Conservation (phyloP, 2,113 vertebrate genomes). For the Mellivora capensis region DNA sequence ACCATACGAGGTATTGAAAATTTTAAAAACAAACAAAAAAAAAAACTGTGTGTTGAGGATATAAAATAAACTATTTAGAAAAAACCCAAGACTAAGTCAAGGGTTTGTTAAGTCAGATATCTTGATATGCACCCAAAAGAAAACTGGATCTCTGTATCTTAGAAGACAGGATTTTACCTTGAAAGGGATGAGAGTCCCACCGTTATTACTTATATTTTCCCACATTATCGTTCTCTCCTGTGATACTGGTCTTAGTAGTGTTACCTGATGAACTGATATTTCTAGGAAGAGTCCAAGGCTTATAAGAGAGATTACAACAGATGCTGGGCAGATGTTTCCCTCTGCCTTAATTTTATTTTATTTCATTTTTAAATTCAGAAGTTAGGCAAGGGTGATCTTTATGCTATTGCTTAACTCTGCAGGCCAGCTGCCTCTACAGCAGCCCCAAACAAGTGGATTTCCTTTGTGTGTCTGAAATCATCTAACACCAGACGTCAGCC, state of each 20-base stretch:
- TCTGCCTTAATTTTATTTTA: background rate
- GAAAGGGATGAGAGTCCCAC: background rate
- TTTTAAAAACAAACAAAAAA: no score
- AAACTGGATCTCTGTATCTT: background rate
- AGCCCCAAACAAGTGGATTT: conserved; percentile 23
- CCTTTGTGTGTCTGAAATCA: conserved; percentile 20
- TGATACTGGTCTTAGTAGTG: background rate
- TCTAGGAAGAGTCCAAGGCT: conserved; percentile 2
- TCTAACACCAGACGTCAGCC: background rate
- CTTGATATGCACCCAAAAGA: background rate
- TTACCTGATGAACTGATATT: conserved; percentile 6
- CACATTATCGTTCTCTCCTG: background rate
- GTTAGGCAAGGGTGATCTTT: background rate
- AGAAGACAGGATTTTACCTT: background rate
- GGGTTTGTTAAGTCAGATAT: background rate
- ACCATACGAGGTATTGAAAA: background rate
- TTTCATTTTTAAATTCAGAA: background rate
- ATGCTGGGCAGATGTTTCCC: conserved; percentile 39
- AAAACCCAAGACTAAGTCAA: background rate
- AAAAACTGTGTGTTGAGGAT: background rate
- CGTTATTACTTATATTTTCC: background rate
- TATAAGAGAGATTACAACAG: background rate
- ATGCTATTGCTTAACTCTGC: background rate
- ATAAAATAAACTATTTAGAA: background rate
- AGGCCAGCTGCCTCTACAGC: conserved; percentile 5